A percentile compares a stretch with the other conserved stretches of the same genome.
Conservation (phyloP, 2,113 vertebrate genomes). For the Pristiophorus japonicus region DNA sequence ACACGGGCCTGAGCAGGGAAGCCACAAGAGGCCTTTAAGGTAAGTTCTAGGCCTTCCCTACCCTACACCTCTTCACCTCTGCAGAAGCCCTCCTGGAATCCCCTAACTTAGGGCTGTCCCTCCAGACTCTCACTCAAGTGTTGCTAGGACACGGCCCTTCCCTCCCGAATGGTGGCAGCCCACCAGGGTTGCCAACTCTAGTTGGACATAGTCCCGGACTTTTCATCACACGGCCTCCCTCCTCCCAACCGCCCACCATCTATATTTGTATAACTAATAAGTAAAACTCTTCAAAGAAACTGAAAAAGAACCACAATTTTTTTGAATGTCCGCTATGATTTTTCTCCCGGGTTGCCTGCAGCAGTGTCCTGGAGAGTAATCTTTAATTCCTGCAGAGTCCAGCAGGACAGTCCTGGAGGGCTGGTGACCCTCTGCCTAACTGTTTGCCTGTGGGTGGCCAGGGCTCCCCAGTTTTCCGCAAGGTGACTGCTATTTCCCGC, state of each 20-base stretch:
- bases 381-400: not conserved
- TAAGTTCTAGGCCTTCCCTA: not conserved
- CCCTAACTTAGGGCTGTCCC: too few relatives aligned
- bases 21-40: not conserved
- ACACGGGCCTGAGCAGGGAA: not conserved
- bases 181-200: not conserved
- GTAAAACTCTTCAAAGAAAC: not conserved
- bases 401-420: not conserved
- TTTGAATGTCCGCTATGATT: not conserved
- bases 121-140: too few relatives aligned
- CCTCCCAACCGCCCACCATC: too few relatives aligned
- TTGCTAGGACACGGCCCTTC: too few relatives aligned
- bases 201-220: not conserved
- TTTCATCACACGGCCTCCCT: not conserved
- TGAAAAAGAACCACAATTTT: not conserved
- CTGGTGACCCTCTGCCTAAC: not conserved
- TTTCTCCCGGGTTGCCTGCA: not conserved
- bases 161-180: too few relatives aligned
- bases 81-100: not conserved
- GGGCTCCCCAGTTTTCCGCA: not conserved
- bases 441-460: too few relatives aligned
- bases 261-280: not conserved
- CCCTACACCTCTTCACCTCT: not conserved
- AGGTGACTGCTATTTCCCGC: not conserved
- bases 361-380: not conserved